Base-by-base conservation (phyloP, 2,113 vertebrate species). In the Actenoides hombroni region DNA sequence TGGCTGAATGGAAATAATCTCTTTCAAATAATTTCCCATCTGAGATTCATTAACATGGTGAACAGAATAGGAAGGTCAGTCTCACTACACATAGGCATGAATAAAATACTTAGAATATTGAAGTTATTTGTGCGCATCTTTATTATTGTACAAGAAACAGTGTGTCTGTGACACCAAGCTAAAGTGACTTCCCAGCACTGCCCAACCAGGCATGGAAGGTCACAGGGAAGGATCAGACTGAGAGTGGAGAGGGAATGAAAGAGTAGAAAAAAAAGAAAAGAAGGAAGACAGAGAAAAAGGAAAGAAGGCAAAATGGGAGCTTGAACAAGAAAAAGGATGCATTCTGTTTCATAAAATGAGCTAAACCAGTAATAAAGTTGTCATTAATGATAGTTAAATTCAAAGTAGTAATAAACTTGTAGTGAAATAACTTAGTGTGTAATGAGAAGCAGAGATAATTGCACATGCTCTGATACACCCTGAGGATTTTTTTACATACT, bases 131-230 rank as follows among this genome's bases (percentile, higher is more conserved):
- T 57, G n/a, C 5, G 6, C 8, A 10, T 81, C 4, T 73, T 40
- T 56, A 6, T 70, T 78, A 5, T 56, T 40, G 10, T 40, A 20
- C 5, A 44, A 26, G 26, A 20, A 39, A 29, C 61, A 44, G 28
- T 0, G 0, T 31, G 16, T 69, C 18, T 2, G 11, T 63, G 31
- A 24, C n/a, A 65, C 29, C 25, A 13, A 40, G 54, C 59, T 53
- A 29, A 73, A 39, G 37, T 70, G 60, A 15, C 6, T 82, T 82
- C 17, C 14, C 19, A 75, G 26, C 35, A 11, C 35, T 61, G 46
- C 54, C 46, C 61, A 84, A 10, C n/a, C 21, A 73, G 60, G 48
- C 35, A 37, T 49, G 53, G 56, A 61, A 37, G 13, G 7, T 57
- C 1, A 2, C 44, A 75, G 11, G 24, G 14, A 35, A 71, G 26